These are phyloP conservation scores for Amblyopsis rosae DNA, from an alignment of 2,113 vertebrate genomes.

Conservation along the genomic window DNA sequence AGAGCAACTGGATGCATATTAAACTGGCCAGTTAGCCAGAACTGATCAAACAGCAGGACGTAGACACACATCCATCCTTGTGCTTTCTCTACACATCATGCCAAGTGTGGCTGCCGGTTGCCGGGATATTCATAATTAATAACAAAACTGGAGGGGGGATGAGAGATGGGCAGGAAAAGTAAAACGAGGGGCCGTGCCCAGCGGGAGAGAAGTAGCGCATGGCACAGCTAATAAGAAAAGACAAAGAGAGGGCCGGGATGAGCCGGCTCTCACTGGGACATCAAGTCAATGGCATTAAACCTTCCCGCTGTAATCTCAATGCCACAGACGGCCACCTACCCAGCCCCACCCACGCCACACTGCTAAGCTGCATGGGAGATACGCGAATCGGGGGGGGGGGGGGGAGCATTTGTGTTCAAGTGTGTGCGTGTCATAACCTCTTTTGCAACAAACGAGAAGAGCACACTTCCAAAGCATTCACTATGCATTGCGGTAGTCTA, in stretches of 20 bases:
- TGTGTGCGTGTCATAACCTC: background rate
- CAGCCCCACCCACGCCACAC: constrained; percentile 17
- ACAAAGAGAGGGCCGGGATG: constrained; percentile 53
- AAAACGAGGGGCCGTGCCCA: constrained; percentile 1
- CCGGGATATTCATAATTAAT: constrained; percentile 37
- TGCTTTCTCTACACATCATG: constrained; percentile 13
- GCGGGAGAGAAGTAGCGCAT: constrained; percentile 12
- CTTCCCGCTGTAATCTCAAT: constrained; percentile 43
- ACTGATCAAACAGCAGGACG: constrained; percentile 62
- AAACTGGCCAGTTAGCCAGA: constrained; percentile 46
- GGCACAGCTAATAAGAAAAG: constrained; percentile 61
- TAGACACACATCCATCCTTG: constrained; percentile 10
- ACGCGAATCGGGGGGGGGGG: background rate
- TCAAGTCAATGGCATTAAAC: constrained; percentile 50
- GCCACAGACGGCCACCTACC: constrained; percentile 41
- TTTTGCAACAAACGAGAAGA: no score
- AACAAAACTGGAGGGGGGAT: constrained; percentile 36
- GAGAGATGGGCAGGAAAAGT: background rate
- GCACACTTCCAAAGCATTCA: no score
- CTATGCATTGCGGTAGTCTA: no score
- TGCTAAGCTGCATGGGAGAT: constrained; percentile 38
- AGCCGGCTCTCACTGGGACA: constrained; percentile 48
- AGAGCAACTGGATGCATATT: constrained; percentile 8
- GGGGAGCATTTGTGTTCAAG: background rate
- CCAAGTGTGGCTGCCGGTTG: constrained; percentile 54